phyloP scores from a whole-genome alignment of 2,113 vertebrate species.

The Atlantisia rogersi region DNA sequence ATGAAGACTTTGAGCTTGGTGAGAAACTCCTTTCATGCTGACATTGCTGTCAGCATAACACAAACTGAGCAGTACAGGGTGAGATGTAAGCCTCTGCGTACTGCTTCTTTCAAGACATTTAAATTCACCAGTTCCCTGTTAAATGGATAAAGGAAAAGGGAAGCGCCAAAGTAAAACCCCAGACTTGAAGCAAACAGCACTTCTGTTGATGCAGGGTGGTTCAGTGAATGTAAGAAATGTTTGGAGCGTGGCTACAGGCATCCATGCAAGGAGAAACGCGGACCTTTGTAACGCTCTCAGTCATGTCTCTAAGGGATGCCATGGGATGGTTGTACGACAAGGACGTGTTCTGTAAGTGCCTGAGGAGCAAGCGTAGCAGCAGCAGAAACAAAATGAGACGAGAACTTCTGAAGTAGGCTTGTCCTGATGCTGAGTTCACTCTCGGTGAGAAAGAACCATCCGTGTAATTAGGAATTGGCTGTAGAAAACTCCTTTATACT shows the following conservation, averaged over 20 bases:
- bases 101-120: not conserved
- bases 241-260: not conserved
- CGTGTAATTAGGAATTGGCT: not conserved
- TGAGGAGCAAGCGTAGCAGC: not conserved
- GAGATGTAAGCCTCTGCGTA: not conserved
- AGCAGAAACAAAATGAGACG: not conserved
- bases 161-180: not conserved
- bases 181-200: not conserved
- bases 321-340: not conserved
- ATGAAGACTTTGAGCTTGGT: not conserved
- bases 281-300: not conserved
- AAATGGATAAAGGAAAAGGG: not conserved
- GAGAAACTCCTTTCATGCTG: not conserved
- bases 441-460: not conserved
- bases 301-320: not conserved
- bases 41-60: not conserved
- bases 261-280: not conserved
- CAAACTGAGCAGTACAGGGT: not conserved
- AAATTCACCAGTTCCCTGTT: not conserved
- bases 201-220: not conserved
- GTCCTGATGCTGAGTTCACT: not conserved
- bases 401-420: not conserved
- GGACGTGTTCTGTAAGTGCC: not conserved
- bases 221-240: not conserved
- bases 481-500: not conserved